Conservation (phyloP, 1,140 invertebrate species). For the Magallana angulata region DNA sequence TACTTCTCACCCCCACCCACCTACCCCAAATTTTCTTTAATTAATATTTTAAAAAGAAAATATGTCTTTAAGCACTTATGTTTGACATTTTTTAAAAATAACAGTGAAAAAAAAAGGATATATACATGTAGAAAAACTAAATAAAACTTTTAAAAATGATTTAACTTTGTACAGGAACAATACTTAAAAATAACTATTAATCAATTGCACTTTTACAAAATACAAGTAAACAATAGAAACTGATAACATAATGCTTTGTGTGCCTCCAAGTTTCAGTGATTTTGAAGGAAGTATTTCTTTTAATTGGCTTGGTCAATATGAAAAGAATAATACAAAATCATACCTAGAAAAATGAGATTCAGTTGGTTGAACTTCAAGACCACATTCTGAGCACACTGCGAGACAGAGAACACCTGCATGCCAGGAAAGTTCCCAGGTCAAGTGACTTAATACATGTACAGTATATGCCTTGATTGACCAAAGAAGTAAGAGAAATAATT, state of each 20-base stretch:
- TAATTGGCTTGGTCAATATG: no score
- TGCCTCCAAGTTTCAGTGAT: neutral
- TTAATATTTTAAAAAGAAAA: neutral
- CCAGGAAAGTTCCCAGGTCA: neutral
- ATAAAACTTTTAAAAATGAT: conserved; percentile 13
- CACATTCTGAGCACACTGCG: neutral
- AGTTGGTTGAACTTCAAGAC: conserved; percentile 1
- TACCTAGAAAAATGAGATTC: conserved; percentile 15
- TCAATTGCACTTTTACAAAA: conserved; percentile 16
- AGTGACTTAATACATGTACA: neutral
- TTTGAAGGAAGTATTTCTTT: no score
- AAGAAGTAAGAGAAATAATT: conserved; percentile 12
- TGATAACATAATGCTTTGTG: conserved; percentile 14
- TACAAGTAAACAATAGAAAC: neutral
- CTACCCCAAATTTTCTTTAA: no score
- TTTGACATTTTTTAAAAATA: neutral
- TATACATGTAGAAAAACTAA: neutral
- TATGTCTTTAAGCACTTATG: neutral
- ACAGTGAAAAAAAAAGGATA: conserved; percentile 1
- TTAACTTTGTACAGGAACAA: conserved; percentile 18
- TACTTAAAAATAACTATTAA: conserved; percentile 6
- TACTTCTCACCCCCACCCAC: neutral
- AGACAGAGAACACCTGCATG: neutral
- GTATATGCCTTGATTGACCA: neutral
- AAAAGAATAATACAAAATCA: neutral